phyloP scores from a whole-genome alignment of 2,113 vertebrate species.

The Lipophrys pholis region DNA sequence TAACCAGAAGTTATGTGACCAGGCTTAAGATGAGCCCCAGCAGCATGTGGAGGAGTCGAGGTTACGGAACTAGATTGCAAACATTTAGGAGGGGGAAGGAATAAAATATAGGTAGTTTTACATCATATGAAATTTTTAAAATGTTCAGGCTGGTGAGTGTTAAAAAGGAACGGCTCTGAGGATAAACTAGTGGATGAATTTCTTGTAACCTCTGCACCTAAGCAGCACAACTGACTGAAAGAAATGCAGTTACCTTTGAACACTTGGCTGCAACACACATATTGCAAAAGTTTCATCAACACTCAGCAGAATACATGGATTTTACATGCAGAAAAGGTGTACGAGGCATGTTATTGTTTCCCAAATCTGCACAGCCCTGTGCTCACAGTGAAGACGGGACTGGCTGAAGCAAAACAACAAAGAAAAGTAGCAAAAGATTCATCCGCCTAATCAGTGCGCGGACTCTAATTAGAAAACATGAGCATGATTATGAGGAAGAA shows the following conservation, averaged over 20 bases:
- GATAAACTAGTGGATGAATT: neutral
- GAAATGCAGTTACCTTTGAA: neutral
- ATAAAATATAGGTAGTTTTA: conserved; percentile 9
- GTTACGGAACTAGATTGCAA: conserved; percentile 17
- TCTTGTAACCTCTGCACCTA: neutral
- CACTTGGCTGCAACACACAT: neutral
- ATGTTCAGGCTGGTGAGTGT: neutral
- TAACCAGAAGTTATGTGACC: conserved; percentile 57
- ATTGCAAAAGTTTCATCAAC: neutral
- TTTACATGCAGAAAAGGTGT: too few species aligned
- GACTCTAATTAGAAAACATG: conserved; percentile 23
- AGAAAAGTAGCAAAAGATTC: too few species aligned
- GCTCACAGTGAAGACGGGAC: too few species aligned
- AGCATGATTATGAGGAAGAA: conserved; percentile 7
- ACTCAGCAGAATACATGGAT: too few species aligned
- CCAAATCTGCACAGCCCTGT: too few species aligned
- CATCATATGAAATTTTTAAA: conserved; percentile 8
- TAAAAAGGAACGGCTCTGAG: neutral
- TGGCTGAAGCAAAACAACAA: too few species aligned
- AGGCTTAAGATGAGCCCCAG: conserved; percentile 44
- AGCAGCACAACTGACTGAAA: neutral
- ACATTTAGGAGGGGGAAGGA: neutral
- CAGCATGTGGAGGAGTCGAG: conserved; percentile 30
- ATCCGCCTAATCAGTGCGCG: conserved; percentile 3
- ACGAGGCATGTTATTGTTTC: too few species aligned